Evolutionary conservation across 2,113 vertebrate species (phyloP).

Genomic region (Labeo catla): DNA sequence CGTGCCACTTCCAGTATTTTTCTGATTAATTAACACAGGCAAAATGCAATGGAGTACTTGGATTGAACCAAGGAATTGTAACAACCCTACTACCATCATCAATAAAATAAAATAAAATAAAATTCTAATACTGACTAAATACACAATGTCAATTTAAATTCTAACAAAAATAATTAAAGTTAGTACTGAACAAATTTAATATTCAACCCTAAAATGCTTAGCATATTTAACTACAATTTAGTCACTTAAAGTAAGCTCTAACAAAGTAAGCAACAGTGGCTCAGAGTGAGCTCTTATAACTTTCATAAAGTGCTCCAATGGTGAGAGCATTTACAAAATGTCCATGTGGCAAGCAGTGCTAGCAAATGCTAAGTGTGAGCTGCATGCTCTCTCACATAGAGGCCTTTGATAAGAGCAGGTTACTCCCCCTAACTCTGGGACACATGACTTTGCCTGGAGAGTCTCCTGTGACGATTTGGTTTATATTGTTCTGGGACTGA

Average conservation of each 20-base stretch:
- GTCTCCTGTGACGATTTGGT: not conserved
- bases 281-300: conserved; percentile 21
- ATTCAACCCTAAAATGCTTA: not conserved
- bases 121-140: not conserved
- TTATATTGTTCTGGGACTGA: not conserved
- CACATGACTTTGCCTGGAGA: not conserved
- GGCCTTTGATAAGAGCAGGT: conserved; percentile 35
- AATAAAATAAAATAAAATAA: not conserved
- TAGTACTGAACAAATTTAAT: not conserved
- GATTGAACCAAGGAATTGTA: no score
- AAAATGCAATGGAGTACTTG: no score
- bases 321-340: not conserved
- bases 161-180: not conserved
- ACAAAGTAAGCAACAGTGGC: not conserved
- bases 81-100: not conserved
- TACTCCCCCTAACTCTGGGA: conserved; percentile 20
- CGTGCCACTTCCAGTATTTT: no score
- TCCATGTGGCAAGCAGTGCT: conserved; percentile 10
- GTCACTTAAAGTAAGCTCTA: not conserved
- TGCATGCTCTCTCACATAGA: not conserved
- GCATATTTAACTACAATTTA: no score
- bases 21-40: no score
- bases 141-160: not conserved
- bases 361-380: conserved; percentile 19
- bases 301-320: not conserved